phyloP scores from a whole-genome alignment of 2,797 vertebrate genomes.

The Amphiprion clarkii region DNA sequence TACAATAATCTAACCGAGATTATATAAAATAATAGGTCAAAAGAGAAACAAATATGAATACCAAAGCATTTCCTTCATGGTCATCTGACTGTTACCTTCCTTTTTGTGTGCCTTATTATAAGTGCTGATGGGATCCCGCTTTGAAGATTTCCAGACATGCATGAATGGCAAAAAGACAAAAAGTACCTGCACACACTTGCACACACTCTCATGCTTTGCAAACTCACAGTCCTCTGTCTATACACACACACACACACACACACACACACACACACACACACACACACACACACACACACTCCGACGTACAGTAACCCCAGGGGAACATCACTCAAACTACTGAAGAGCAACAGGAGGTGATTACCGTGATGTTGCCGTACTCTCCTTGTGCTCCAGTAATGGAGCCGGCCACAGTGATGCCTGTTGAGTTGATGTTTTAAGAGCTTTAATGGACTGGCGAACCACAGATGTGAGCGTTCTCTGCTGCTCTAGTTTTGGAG shows the following conservation, averaged over 20 bases:
- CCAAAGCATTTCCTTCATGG: not conserved
- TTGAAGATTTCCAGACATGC: constrained; percentile 41
- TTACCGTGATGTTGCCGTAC: constrained; percentile 61
- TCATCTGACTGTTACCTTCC: not conserved
- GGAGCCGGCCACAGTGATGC: constrained; percentile 52
- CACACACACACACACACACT: constrained; percentile 19
- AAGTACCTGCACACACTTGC: constrained; percentile 30
- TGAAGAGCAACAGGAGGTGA: constrained; percentile 71
- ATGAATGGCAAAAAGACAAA: constrained; percentile 35
- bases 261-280: too few species aligned
- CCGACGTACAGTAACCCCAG: constrained; percentile 54
- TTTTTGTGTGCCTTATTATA: not conserved
- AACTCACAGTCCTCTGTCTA: not conserved
- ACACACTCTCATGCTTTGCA: constrained; percentile 23
- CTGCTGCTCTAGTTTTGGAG: constrained; percentile 45
- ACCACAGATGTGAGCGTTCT: constrained; percentile 46
- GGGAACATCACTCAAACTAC: constrained; percentile 68
- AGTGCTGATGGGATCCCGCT: constrained; percentile 1
- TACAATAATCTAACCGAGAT: not conserved
- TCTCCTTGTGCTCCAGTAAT: constrained; percentile 66
- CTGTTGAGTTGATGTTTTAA: constrained; percentile 75
- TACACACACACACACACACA: too few species aligned
- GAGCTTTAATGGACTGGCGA: constrained; percentile 77
- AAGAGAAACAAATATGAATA: not conserved
- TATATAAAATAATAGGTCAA: not conserved